These are phyloP conservation scores for Eptatretus atami DNA, from an alignment of 2,797 vertebrate species.

Conservation along the genomic window DNA sequence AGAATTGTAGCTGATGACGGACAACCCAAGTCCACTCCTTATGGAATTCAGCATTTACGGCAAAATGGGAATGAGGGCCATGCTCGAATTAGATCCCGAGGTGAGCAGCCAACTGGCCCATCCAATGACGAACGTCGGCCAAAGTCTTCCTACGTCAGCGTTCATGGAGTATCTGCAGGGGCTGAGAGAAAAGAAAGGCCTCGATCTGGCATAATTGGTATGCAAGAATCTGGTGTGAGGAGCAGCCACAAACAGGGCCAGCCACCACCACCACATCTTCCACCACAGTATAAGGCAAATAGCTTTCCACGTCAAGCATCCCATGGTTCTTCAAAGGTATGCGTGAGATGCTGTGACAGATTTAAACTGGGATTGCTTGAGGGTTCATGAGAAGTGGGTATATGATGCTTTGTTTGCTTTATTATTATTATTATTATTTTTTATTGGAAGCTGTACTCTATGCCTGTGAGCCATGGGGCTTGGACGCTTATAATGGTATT, in stretches of 20 bases:
- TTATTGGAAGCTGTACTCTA: too few relatives aligned
- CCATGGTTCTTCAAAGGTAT: too few relatives aligned
- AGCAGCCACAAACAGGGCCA: neutral
- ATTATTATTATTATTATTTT: too few relatives aligned
- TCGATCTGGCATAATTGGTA: neutral
- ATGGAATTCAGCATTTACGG: neutral
- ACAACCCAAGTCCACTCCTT: neutral
- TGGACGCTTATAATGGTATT: too few relatives aligned
- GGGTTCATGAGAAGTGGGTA: too few relatives aligned
- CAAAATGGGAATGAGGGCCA: neutral
- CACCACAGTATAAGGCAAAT: slow-evolving; percentile 4
- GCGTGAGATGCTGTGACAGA: too few relatives aligned
- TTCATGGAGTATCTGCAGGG: neutral
- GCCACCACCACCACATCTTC: neutral
- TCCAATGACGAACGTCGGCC: slow-evolving; percentile 31
- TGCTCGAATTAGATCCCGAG: slow-evolving; percentile 6
- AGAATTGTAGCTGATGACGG: neutral
- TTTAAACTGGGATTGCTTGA: too few relatives aligned
- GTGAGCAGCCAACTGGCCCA: slow-evolving; percentile 21
- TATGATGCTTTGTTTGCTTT: too few relatives aligned
- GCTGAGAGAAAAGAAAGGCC: slow-evolving; percentile 4
- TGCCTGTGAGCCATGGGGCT: too few relatives aligned
- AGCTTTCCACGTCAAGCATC: neutral
- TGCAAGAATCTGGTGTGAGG: neutral
- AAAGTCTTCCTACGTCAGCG: slow-evolving; percentile 34